These are phyloP conservation scores for Dolomedes plantarius DNA, from an alignment of 2,888 invertebrate species.

Conservation along the genomic window DNA sequence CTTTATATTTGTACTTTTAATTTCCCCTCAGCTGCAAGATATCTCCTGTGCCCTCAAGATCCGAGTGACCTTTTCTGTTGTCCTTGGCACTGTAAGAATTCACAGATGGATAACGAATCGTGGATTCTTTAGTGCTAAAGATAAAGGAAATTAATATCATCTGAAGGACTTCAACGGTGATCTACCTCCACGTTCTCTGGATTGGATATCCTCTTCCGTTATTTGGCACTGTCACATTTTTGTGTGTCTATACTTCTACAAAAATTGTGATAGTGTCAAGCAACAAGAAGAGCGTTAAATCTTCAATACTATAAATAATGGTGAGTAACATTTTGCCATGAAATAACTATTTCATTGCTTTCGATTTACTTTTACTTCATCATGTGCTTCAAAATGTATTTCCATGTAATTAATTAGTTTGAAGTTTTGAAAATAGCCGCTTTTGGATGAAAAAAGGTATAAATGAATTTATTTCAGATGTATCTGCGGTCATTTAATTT, in stretches of 20 bases:
- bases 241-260: conserved; percentile 72
- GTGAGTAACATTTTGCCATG: too few species aligned
- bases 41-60: background rate
- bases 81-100: conserved; percentile 85
- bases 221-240: conserved; percentile 74
- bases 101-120: conserved; percentile 82
- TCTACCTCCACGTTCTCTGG: conserved; percentile 26
- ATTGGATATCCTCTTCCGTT: conserved; percentile 67
- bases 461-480: too few species aligned
- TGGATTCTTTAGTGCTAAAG: conserved; percentile 83
- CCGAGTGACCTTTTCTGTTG: conserved; percentile 68
- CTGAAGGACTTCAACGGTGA: background rate
- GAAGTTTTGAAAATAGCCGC: too few species aligned
- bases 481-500: too few species aligned
- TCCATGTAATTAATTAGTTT: too few species aligned
- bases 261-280: conserved; percentile 73
- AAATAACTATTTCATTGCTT: too few species aligned
- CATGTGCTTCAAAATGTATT: too few species aligned
- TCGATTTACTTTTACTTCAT: too few species aligned
- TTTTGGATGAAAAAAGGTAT: too few species aligned
- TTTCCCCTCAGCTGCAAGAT: too few species aligned
- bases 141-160: conserved; percentile 76
- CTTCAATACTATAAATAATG: background rate
- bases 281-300: conserved; percentile 71
- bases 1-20: too few species aligned